Conservation (phyloP, 2,888 invertebrate genomes). For the Meteorus cinctellus region DNA sequence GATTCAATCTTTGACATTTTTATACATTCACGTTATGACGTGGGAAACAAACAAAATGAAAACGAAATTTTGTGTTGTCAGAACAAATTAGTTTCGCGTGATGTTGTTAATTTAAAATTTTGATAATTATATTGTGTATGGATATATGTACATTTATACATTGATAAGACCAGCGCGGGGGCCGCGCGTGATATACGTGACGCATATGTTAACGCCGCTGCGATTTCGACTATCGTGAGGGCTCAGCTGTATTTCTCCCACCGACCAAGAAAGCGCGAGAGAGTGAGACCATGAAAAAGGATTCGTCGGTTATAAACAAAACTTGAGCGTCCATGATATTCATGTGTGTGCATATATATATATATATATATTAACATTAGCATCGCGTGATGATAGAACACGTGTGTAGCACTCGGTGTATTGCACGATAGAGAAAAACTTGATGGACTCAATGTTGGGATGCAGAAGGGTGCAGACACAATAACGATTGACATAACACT, state of each 20-base stretch:
- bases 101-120: slow-evolving; percentile 11
- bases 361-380: slow-evolving; percentile 16
- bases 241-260: slow-evolving; percentile 45
- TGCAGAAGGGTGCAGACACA: background rate
- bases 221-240: slow-evolving; percentile 47
- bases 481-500: background rate
- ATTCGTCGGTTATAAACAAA: slow-evolving; percentile 42
- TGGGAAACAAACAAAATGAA: background rate
- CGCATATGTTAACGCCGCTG: slow-evolving; percentile 42
- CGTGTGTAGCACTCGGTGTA: slow-evolving; percentile 26
- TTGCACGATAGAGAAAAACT: background rate
- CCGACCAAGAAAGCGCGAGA: slow-evolving; percentile 30
- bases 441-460: background rate
- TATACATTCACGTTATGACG: background rate
- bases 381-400: slow-evolving; percentile 41
- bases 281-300: slow-evolving; percentile 25
- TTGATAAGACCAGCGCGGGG: slow-evolving; percentile 29
- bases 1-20: background rate
- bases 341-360: background rate
- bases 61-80: slow-evolving; percentile 23
- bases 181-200: slow-evolving; percentile 47
- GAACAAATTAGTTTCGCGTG: slow-evolving; percentile 31
- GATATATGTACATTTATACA: background rate
- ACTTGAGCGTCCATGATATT: slow-evolving; percentile 28
- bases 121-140: slow-evolving; percentile 26